These are phyloP conservation scores for Pica pica DNA, from an alignment of 2,113 vertebrate genomes.

Conservation along the genomic window DNA sequence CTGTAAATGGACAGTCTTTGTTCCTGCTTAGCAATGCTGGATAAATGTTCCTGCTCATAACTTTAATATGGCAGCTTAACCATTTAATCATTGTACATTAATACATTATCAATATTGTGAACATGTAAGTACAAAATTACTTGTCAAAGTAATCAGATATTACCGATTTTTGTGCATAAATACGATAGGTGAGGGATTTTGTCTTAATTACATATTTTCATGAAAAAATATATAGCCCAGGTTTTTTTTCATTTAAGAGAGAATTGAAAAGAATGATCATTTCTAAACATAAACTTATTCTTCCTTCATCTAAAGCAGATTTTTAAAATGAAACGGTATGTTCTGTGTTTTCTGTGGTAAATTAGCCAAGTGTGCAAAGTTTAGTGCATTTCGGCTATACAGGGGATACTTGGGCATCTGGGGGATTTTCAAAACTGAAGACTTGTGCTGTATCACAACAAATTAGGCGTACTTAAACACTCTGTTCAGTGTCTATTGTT, in stretches of 20 bases:
- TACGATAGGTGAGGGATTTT: conserved; percentile 1
- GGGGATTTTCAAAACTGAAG: conserved; percentile 53
- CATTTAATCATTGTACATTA: conserved; percentile 74
- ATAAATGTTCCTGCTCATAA: conserved; percentile 53
- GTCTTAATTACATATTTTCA: conserved; percentile 38
- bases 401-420: conserved; percentile 11
- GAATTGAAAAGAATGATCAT: neutral
- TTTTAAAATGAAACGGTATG: neutral
- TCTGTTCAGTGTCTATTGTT: conserved; percentile 66
- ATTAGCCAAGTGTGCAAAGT: conserved; percentile 20
- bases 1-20: conserved; percentile 59
- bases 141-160: conserved; percentile 70
- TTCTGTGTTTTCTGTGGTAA: neutral
- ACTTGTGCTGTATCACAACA: conserved; percentile 54
- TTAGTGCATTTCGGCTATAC: neutral
- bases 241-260: neutral
- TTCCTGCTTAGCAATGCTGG: conserved; percentile 51
- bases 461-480: conserved; percentile 66
- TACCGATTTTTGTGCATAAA: conserved; percentile 64
- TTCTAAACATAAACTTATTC: neutral
- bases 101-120: conserved; percentile 73
- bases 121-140: conserved; percentile 71
- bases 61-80: conserved; percentile 71
- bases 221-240: neutral
- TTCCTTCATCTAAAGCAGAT: neutral